These are phyloP conservation scores for Drosophila lacicola DNA, from an alignment of 2,888 invertebrate species.

Conservation along the genomic window DNA sequence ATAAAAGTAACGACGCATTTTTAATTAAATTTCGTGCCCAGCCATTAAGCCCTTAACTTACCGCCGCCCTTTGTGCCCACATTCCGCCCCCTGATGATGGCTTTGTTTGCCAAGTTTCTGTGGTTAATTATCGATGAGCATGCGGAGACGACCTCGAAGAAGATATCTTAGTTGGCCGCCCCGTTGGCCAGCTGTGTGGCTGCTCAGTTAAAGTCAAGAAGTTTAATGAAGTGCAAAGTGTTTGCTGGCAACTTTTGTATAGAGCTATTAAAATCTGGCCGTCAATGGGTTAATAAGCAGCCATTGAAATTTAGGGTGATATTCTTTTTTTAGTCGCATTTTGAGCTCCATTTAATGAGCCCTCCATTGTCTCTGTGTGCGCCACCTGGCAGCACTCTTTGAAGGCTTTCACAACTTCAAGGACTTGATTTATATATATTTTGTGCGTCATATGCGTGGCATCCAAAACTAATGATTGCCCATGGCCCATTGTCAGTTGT, in stretches of 20 bases:
- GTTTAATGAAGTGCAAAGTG: conserved; percentile 80
- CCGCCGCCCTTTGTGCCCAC: neutral
- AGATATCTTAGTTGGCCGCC: conserved; percentile 36
- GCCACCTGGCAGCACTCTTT: conserved; percentile 29
- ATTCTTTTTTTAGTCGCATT: conserved; percentile 20
- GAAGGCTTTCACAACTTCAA: conserved; percentile 9
- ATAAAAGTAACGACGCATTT: conserved; percentile 54
- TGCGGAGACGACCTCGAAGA: conserved; percentile 32
- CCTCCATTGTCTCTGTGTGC: conserved; percentile 30
- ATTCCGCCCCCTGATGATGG: neutral
- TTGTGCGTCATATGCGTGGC: conserved; percentile 53
- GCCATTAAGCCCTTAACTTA: conserved; percentile 41
- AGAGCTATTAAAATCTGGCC: conserved; percentile 61
- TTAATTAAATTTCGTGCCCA: conserved; percentile 73
- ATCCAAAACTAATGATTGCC: conserved; percentile 71
- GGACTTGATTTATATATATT: conserved; percentile 63
- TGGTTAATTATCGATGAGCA: conserved; percentile 75
- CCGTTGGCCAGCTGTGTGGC: conserved; percentile 11
- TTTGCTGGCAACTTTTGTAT: conserved; percentile 58
- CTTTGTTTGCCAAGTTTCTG: conserved; percentile 73
- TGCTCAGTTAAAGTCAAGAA: conserved; percentile 60
- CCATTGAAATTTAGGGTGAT: conserved; percentile 31
- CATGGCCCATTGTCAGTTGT: conserved; percentile 32
- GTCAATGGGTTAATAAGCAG: conserved; percentile 71
- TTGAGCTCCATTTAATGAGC: conserved; percentile 13